Evolutionary conservation across 2,797 vertebrate species (phyloP), one percentile per base, ranked within the genome.

Genomic region (Rhinoraja longicauda): DNA sequence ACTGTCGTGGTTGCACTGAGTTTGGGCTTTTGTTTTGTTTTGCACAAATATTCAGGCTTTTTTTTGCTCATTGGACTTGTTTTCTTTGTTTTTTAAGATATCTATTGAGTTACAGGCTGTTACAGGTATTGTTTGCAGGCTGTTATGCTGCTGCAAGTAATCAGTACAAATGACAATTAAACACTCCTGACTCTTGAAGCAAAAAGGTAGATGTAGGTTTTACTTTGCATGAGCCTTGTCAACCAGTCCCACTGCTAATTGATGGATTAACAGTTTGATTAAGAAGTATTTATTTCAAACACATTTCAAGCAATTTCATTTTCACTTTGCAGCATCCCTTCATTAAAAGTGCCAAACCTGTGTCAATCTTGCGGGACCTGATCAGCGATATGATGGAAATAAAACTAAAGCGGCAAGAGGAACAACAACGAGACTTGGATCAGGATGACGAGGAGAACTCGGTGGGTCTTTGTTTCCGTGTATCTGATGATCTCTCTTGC

Each of bases 321-420:
- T 93, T 19, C 45, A 94, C 93, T 29, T 93, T 94, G 29, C 94
- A 99, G 98, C 97, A 99, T 94, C 96, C 97, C 0, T 99, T 99
- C 94, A 97, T 99, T 93, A 98, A 97, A 96, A 96, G 96, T 76
- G 97, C 98, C 93, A 99, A 98, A 95, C 96, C 98, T 94, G 98
- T 95, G 81, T 97, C 97, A n/a, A 96, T 98, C 93, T 95, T 99
- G 93, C 94, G 96, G 78, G 97, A 97, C 36, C 94, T 99, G 94
- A 98, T 99, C 94, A 98, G 97, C 0, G 98, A 99, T 75, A 97
- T 98, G 82, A 98, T 99, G 97, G 98, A 99, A 88, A 97, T 98
- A 95, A 99, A 98, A 93, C 95, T 98, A 94, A 98, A 98, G 95
- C 96, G 95, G 39, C 97, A 97, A n/a, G 97, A 97, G 93, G 96